Evolutionary conservation across 2,888 invertebrate species (phyloP), one percentile per base, ranked within the genome.

Genomic region (Lithophane semibrunnea): DNA sequence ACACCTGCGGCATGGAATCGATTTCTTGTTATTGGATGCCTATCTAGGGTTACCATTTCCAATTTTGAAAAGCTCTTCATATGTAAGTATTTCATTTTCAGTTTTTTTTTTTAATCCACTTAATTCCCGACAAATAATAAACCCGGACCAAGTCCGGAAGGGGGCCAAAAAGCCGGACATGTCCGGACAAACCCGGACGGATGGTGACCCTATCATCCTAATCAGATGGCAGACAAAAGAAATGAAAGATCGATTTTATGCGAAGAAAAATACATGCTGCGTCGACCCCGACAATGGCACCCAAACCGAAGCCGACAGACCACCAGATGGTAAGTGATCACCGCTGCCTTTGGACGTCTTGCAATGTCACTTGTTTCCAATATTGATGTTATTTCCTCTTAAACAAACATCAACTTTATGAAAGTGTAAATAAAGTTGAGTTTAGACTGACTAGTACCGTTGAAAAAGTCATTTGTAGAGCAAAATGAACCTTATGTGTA

Each of bases 1-100:
- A 97, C n/a, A 98, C 97, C 98, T 98, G 93, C 7, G 16, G 24
- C 3, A 29, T 16, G 3, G 29, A 3, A 8, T 56, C 24, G n/a
- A 56, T 12, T 56, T 56, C 1, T 56, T 56, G 56, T 24, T 56
- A 56, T 56, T 56, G 1, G 56, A 5, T 56, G 5, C 12, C 56
- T 5, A 56, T 12, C 12, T 24, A n/a, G 12, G n/a, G 10, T 54
- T n/a, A 54, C 10, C n/a, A n/a, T n/a, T n/a, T n/a, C 12, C 12
- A 56, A 24, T 56, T 56, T 56, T 56, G 5, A 12, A n/a, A n/a
- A 56, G 56, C 4, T 37, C 37, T 37, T 2, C 37, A 37, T 29
- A 37, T 37, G 37, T 37, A 37, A 2, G 4, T 37, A 3, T 37
- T 37, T 37, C 37, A 37, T 37, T 37, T 4, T 37, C 37, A 37